Evolutionary conservation across 2,888 invertebrate species (phyloP).

Genomic region (Bimastos eiseni): DNA sequence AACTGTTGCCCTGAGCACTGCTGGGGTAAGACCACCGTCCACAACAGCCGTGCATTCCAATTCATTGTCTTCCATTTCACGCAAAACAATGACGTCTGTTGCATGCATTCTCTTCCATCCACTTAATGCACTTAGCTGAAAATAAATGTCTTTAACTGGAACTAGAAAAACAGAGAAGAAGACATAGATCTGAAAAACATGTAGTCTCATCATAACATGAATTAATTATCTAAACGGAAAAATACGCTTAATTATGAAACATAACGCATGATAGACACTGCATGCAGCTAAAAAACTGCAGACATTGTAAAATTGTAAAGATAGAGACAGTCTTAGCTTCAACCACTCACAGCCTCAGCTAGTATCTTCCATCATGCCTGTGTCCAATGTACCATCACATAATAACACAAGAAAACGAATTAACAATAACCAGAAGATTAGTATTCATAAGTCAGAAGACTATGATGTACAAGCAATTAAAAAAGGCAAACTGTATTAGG

Average conservation of each 20-base stretch:
- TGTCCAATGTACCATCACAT: too few relatives aligned
- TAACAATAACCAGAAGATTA: too few relatives aligned
- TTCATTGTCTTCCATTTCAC: conserved; percentile 22
- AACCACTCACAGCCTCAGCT: not conserved
- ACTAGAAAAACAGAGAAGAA: not conserved
- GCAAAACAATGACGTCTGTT: not conserved
- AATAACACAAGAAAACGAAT: too few relatives aligned
- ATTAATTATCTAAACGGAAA: not conserved
- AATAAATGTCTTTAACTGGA: conserved; percentile 25
- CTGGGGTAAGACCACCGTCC: not conserved
- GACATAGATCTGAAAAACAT: not conserved
- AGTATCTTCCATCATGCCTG: too few relatives aligned
- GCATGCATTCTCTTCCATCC: not conserved
- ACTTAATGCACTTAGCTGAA: not conserved
- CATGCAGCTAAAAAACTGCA: not conserved
- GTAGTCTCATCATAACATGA: not conserved
- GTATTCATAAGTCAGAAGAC: too few relatives aligned
- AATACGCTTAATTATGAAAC: not conserved
- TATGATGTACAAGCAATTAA: too few relatives aligned
- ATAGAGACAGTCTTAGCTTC: not conserved
- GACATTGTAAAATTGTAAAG: not conserved
- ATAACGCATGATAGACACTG: not conserved
- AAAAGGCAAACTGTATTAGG: too few relatives aligned
- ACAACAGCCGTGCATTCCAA: not conserved
- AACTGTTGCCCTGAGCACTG: not conserved